phyloP scores from a whole-genome alignment of 2,797 vertebrate genomes.

The Ambastaia sidthimunki region DNA sequence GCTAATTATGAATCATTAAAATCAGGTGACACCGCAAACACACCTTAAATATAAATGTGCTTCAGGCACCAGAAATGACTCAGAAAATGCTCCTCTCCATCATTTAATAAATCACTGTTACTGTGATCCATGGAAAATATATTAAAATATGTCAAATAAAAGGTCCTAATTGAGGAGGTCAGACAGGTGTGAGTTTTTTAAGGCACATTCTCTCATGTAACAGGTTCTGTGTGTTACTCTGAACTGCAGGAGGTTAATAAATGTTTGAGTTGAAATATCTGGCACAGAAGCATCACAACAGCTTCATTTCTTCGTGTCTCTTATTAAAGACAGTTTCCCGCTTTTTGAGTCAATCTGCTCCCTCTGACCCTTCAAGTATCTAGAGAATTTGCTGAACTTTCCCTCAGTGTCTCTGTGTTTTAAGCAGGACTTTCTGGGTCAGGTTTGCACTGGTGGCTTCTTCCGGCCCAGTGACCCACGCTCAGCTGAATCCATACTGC shows the following conservation, averaged over 20 bases:
- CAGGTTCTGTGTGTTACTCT: too few species aligned
- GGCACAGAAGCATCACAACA: background rate
- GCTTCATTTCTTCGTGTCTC: slow-evolving; percentile 71
- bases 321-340: slow-evolving; percentile 77
- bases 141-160: too few species aligned
- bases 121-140: too few species aligned
- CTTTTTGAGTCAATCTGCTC: slow-evolving; percentile 74
- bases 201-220: too few species aligned
- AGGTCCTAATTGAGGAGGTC: too few species aligned
- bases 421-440: background rate
- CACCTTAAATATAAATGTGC: too few species aligned
- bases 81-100: too few species aligned
- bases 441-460: slow-evolving; percentile 8
- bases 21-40: background rate
- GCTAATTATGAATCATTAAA: background rate
- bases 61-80: too few species aligned
- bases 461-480: slow-evolving; percentile 1
- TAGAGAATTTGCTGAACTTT: slow-evolving; percentile 72
- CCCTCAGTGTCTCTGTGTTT: slow-evolving; percentile 60
- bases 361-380: slow-evolving; percentile 75
- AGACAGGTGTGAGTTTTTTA: too few species aligned
- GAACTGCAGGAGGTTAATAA: background rate
- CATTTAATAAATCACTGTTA: too few species aligned
- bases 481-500: background rate
- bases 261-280: background rate